Conservation (phyloP, 2,888 invertebrate species). For the Pseudoips prasinana region DNA sequence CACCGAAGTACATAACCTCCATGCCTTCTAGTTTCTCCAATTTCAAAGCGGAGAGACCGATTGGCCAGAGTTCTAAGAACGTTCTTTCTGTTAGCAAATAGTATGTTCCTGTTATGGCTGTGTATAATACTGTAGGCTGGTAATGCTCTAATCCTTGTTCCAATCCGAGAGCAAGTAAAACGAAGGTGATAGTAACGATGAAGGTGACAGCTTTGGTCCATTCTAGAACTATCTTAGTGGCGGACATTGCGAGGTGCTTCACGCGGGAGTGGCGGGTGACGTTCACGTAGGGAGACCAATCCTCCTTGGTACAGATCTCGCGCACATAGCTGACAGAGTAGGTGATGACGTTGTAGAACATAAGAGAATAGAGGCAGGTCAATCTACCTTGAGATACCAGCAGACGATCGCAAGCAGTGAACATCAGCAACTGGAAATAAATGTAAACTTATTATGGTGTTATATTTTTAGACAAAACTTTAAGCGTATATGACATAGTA, state of each 20-base stretch:
- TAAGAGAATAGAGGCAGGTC: conserved; percentile 88
- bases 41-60: conserved; percentile 80
- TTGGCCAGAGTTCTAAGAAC: conserved; percentile 85
- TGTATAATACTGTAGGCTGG: conserved; percentile 85
- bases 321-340: conserved; percentile 89
- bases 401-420: conserved; percentile 87
- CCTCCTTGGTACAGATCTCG: conserved; percentile 87
- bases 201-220: conserved; percentile 92
- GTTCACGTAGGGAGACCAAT: conserved; percentile 89
- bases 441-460: not conserved
- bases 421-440: conserved; percentile 84
- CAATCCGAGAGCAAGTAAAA: conserved; percentile 87
- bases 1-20: conserved; percentile 86
- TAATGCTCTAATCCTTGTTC: conserved; percentile 89
- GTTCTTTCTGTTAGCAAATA: conserved; percentile 88
- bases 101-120: conserved; percentile 85
- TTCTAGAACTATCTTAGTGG: conserved; percentile 90
- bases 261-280: conserved; percentile 87
- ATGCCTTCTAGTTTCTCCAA: conserved; percentile 86
- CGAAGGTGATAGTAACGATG: conserved; percentile 88
- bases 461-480: too few species aligned
- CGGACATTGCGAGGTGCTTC: conserved; percentile 90
- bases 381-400: conserved; percentile 82
- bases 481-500: too few species aligned
- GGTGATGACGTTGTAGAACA: conserved; percentile 91